phyloP scores from a whole-genome alignment of 2,888 invertebrate species.

The Protodeltote pygarga region DNA sequence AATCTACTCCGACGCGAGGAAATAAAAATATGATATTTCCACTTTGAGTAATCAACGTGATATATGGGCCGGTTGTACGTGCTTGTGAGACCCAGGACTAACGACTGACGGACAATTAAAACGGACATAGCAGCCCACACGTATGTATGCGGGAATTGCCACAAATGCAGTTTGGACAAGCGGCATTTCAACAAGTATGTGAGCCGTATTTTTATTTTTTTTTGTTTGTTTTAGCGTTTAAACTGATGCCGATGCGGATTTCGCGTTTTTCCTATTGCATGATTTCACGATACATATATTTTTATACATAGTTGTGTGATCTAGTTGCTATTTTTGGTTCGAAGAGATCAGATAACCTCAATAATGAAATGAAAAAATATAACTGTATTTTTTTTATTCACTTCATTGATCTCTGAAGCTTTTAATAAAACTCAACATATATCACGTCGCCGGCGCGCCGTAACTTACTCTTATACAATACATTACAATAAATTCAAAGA shows the following conservation, averaged over 20 bases:
- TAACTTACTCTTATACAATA: slow-evolving; percentile 23
- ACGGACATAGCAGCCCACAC: slow-evolving; percentile 43
- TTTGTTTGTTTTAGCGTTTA: slow-evolving; percentile 12
- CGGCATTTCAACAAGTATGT: slow-evolving; percentile 30
- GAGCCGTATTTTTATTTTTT: slow-evolving; percentile 2
- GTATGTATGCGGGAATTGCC: slow-evolving; percentile 33
- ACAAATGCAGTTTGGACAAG: slow-evolving; percentile 45
- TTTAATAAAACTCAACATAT: slow-evolving; percentile 23
- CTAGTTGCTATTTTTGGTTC: too few relatives aligned
- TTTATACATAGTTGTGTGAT: too few relatives aligned
- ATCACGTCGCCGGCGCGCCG: too few relatives aligned
- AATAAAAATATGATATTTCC: slow-evolving; percentile 68
- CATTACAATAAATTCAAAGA: slow-evolving; percentile 45
- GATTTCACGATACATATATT: too few relatives aligned
- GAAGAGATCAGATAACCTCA: too few relatives aligned
- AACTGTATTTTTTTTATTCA: too few relatives aligned
- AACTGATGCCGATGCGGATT: background rate
- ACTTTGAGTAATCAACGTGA: slow-evolving; percentile 74
- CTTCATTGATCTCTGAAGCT: background rate
- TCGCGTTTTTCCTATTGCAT: background rate
- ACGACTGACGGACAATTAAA: slow-evolving; percentile 75
- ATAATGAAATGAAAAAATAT: too few relatives aligned
- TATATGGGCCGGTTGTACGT: slow-evolving; percentile 64
- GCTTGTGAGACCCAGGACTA: slow-evolving; percentile 54
- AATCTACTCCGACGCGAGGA: slow-evolving; percentile 45